Base-by-base conservation (phyloP, 1,140 invertebrate species). In the Adoxophyes honmai region DNA sequence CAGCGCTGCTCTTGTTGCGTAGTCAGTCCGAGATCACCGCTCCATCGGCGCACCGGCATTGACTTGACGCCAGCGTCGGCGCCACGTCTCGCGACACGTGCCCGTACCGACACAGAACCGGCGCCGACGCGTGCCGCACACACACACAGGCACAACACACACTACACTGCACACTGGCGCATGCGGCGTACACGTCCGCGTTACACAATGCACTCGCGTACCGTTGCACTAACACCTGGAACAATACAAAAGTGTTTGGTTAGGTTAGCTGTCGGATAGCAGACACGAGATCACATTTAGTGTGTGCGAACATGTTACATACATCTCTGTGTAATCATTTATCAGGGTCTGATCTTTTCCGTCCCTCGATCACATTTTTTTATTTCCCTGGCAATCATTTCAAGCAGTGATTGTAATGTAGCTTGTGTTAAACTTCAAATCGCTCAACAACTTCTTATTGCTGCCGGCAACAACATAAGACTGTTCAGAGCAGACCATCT, bases 21-120 rank as follows among this genome's bases (percentile, higher is more conserved):
- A 80, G 75, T 81, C 73, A 79, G 66, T 59, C 76, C 65, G 75
- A 72, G 80, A 88, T 88, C 85, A 88, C 85, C 85, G 81, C 69
- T 86, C 85, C 85, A 88, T 88, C 80, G 81, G 76, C 81, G 65
- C 75, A 82, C 75, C 78, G 77, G 81, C 83, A 84, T 86, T 70
- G 76, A 80, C 62, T 73, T 75, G 78, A 73, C 68, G 67, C 58
- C 72, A 48, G 69, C 72, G 71, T 71, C 69, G 77, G 74, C 82
- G 80, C 75, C 82, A 78, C 79, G 51, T 34, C 77, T 55, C 73
- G 55, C 71, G 73, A 75, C 84, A 70, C 77, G 51, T 70, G 44
- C 62, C 57, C 73, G 55, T 69, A 67, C 75, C 54, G 66, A 64
- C 64, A 68, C 68, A 51, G 34, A 42, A 28, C 21, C 21, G 21